phyloP scores from a whole-genome alignment of 2,113 vertebrate genomes.

The Macaca nemestrina region DNA sequence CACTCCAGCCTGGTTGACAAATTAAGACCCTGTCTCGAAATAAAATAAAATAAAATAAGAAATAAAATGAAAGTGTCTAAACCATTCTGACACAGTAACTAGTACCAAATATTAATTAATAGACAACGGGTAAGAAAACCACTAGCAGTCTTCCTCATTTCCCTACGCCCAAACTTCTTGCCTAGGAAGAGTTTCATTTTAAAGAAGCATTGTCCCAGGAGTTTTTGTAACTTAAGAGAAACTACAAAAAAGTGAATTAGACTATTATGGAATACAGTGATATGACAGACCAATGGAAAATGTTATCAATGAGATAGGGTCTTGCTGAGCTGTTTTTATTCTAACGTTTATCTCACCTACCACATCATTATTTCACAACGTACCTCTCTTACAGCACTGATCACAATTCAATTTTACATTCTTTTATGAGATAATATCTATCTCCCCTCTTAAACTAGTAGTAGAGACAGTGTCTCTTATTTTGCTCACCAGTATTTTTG shows the following conservation, averaged over 20 bases:
- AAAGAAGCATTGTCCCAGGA: background rate
- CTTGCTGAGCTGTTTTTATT: background rate
- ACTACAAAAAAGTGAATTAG: background rate
- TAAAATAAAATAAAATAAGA: no score
- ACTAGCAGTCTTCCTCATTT: background rate
- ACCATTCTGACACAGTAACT: background rate
- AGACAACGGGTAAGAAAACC: background rate
- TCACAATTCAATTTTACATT: background rate
- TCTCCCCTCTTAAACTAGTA: background rate
- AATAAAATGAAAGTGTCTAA: background rate
- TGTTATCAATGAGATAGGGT: background rate
- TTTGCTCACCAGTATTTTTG: background rate
- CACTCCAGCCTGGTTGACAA: no score
- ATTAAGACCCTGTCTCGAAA: no score
- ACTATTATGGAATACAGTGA: background rate
- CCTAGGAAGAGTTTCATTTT: background rate
- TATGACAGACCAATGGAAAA: background rate
- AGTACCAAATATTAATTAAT: background rate
- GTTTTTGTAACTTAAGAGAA: background rate
- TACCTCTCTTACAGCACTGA: background rate
- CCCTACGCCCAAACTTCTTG: background rate
- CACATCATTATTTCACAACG: fast-evolving
- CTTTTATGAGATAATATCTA: background rate
- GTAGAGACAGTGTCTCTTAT: background rate
- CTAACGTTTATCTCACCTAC: background rate